phyloP scores from a whole-genome alignment of 2,888 invertebrate species.

The Melitaea athalia region DNA sequence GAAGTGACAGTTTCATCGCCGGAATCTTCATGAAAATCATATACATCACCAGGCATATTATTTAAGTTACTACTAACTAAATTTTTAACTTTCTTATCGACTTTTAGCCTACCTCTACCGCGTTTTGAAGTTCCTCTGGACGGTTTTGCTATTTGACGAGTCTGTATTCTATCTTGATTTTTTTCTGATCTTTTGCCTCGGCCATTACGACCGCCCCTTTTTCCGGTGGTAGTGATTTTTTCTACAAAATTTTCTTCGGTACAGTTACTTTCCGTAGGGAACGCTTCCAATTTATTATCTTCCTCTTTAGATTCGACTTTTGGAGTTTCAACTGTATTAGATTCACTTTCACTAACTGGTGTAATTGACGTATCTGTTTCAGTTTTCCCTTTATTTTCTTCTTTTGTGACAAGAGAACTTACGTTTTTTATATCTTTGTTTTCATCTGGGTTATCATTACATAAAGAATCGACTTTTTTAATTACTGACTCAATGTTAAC shows the following conservation, averaged over 20 bases:
- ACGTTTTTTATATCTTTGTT: constrained; percentile 34
- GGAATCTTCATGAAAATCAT: constrained; percentile 95
- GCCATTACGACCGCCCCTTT: constrained; percentile 69
- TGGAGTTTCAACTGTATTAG: constrained; percentile 24
- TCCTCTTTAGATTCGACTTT: constrained; percentile 33
- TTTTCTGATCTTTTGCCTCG: constrained; percentile 73
- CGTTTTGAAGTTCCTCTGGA: constrained; percentile 69
- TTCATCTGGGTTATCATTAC: constrained; percentile 68
- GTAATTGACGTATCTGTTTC: constrained; percentile 19
- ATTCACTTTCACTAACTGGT: constrained; percentile 12
- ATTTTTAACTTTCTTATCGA: constrained; percentile 78
- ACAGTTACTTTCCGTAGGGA: constrained; percentile 42
- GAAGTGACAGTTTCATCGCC: constrained; percentile 86
- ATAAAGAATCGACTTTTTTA: constrained; percentile 88
- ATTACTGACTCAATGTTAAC: constrained; percentile 91
- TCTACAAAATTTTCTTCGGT: constrained; percentile 48
- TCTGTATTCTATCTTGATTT: constrained; percentile 68
- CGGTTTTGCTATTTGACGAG: constrained; percentile 73
- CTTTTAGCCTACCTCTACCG: constrained; percentile 77
- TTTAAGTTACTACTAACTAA: constrained; percentile 77
- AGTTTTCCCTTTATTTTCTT: constrained; percentile 11
- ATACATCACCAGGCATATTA: constrained; percentile 88
- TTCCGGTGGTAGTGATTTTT: constrained; percentile 50
- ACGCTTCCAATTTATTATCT: constrained; percentile 43
- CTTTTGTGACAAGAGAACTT: constrained; percentile 13